Percentiles rank a stretch among this genome's conserved stretches.
These are phyloP conservation scores for Platichthys stellatus DNA, from an alignment of 2,113 vertebrate genomes.

Conservation along the genomic window DNA sequence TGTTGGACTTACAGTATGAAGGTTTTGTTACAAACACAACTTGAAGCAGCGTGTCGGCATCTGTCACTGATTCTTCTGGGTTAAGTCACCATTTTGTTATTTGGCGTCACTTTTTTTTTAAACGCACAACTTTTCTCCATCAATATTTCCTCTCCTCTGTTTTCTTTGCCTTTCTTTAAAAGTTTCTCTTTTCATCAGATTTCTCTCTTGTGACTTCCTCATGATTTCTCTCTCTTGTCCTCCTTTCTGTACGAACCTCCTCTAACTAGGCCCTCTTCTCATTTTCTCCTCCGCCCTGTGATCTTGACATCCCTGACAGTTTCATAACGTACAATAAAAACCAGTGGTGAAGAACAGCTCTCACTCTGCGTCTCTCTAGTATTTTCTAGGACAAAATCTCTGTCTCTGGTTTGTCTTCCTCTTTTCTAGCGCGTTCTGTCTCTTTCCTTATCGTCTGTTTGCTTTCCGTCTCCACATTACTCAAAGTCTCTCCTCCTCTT, in stretches of 20 bases:
- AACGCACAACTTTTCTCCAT: background rate
- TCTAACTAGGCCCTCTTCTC: background rate
- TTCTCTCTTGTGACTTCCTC: background rate
- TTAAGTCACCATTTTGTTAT: no score
- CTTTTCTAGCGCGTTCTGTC: constrained; percentile 13
- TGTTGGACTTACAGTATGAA: constrained; percentile 9
- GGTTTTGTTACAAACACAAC: constrained; percentile 32
- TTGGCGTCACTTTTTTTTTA: no score
- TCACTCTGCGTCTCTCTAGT: constrained; percentile 15
- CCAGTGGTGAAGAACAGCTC: constrained; percentile 23
- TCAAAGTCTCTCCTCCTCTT: constrained; percentile 31
- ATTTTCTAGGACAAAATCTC: constrained; percentile 23
- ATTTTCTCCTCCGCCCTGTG: constrained; percentile 4
- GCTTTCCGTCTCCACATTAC: constrained; percentile 35
- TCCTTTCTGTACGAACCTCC: background rate
- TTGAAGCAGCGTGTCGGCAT: constrained; percentile 27
- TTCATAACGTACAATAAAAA: constrained; percentile 16
- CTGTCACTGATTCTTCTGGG: constrained; percentile 1
- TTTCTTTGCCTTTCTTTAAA: background rate
- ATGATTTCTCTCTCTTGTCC: background rate
- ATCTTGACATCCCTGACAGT: constrained; percentile 16
- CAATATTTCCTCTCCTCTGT: background rate
- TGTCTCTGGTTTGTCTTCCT: constrained; percentile 10
- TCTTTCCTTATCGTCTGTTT: constrained; percentile 15
- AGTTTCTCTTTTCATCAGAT: constrained; percentile 5